These are phyloP conservation scores for Austrofundulus limnaeus DNA, from an alignment of 2,113 vertebrate species.

Conservation along the genomic window DNA sequence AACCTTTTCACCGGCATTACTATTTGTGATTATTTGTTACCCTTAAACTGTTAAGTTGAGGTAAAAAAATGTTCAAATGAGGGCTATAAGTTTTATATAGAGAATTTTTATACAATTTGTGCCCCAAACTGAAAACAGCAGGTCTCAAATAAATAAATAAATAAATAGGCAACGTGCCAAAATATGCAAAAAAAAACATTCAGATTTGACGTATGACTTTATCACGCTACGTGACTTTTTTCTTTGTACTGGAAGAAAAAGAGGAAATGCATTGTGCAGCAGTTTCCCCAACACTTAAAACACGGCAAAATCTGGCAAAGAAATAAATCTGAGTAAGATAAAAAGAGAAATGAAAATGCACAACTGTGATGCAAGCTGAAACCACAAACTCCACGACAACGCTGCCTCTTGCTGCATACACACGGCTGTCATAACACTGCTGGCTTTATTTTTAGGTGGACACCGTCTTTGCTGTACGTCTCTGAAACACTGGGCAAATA, in stretches of 20 bases:
- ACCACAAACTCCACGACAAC: not conserved
- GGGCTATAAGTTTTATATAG: no score
- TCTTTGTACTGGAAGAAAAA: not conserved
- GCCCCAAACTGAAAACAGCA: slow-evolving; percentile 16
- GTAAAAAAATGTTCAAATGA: no score
- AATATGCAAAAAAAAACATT: not conserved
- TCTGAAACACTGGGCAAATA: not conserved
- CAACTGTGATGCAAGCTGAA: not conserved
- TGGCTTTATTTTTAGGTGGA: not conserved
- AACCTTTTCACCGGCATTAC: not conserved
- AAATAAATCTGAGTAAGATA: not conserved
- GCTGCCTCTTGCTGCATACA: not conserved
- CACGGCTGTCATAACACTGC: not conserved
- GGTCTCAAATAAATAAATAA: not conserved
- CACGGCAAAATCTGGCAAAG: not conserved
- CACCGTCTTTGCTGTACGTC: not conserved
- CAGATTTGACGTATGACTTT: not conserved
- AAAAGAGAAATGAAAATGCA: not conserved
- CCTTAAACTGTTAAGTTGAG: not conserved
- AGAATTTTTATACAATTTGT: no score
- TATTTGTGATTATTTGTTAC: not conserved
- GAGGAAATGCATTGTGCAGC: not conserved
- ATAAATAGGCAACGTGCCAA: not conserved
- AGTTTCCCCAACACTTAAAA: slow-evolving; percentile 1
- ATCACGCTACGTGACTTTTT: not conserved